Conservation (phyloP, 2,797 vertebrate species). For the Syngnathus rostellatus region DNA sequence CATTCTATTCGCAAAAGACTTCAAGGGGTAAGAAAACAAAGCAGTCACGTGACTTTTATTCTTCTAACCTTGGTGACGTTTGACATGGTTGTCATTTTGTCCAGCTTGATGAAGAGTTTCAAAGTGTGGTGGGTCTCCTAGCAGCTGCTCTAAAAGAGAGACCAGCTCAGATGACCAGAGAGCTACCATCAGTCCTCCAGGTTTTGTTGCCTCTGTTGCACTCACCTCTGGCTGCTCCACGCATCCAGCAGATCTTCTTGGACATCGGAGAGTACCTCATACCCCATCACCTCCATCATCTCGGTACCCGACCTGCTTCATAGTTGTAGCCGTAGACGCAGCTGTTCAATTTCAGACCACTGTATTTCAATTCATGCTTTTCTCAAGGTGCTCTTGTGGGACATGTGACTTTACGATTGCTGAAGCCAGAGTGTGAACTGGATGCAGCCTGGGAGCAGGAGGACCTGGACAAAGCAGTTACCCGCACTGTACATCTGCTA, state of each 20-base stretch:
- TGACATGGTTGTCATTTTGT: not conserved
- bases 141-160: constrained; percentile 71
- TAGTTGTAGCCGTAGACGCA: not conserved
- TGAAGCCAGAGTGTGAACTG: constrained; percentile 86
- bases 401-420: constrained; percentile 85
- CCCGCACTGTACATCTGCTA: constrained; percentile 76
- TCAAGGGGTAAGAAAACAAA: constrained; percentile 63
- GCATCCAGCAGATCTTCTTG: constrained; percentile 75
- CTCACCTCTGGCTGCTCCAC: constrained; percentile 86
- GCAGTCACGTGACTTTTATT: not conserved
- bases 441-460: constrained; percentile 89
- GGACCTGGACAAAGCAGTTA: constrained; percentile 76
- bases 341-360: not conserved
- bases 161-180: constrained; percentile 76
- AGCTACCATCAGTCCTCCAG: constrained; percentile 80
- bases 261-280: constrained; percentile 82
- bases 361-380: not conserved
- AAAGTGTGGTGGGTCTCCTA: constrained; percentile 76
- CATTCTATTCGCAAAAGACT: constrained; percentile 77
- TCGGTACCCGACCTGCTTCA: constrained; percentile 64
- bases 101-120: constrained; percentile 82
- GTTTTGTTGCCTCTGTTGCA: constrained; percentile 82
- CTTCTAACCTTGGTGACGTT: not conserved
- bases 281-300: constrained; percentile 73
- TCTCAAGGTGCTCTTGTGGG: constrained; percentile 79